phyloP scores from a whole-genome alignment of 2,113 vertebrate genomes.

The Rhodinocichla rosea region DNA sequence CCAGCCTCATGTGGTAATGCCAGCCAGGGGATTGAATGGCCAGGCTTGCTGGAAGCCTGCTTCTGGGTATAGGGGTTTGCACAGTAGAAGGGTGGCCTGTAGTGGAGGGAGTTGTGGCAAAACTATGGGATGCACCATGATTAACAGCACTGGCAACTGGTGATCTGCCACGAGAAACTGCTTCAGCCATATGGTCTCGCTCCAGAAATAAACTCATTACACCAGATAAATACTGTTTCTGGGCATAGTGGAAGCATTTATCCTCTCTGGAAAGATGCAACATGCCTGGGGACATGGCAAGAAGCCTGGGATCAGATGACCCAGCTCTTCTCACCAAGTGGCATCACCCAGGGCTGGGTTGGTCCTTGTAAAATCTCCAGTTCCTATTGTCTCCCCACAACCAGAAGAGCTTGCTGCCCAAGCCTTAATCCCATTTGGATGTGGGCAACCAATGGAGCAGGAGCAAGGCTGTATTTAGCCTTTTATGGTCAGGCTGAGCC shows the following conservation, averaged over 20 bases:
- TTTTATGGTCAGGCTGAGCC: background rate
- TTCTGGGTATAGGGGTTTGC: background rate
- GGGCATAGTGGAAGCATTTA: background rate
- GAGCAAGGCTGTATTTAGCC: background rate
- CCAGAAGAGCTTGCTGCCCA: background rate
- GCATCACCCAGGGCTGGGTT: background rate
- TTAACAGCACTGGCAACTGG: background rate
- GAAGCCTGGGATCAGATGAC: background rate
- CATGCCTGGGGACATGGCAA: fast-evolving
- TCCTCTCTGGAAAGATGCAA: background rate
- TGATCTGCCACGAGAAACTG: background rate
- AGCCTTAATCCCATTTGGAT: background rate
- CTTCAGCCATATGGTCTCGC: background rate
- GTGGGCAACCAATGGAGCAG: background rate
- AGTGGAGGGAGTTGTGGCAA: background rate
- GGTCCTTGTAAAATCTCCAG: background rate
- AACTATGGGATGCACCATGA: background rate
- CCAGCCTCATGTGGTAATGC: fast-evolving
- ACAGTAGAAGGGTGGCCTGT: background rate
- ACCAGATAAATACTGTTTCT: background rate
- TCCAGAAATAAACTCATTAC: background rate
- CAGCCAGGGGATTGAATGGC: background rate
- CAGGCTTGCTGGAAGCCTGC: background rate
- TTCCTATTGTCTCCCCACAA: background rate
- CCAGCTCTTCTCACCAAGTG: background rate